Evolutionary conservation across 2,113 vertebrate species (phyloP), one percentile per base, ranked within the genome.

Genomic region (Heloderma charlesbogerti): DNA sequence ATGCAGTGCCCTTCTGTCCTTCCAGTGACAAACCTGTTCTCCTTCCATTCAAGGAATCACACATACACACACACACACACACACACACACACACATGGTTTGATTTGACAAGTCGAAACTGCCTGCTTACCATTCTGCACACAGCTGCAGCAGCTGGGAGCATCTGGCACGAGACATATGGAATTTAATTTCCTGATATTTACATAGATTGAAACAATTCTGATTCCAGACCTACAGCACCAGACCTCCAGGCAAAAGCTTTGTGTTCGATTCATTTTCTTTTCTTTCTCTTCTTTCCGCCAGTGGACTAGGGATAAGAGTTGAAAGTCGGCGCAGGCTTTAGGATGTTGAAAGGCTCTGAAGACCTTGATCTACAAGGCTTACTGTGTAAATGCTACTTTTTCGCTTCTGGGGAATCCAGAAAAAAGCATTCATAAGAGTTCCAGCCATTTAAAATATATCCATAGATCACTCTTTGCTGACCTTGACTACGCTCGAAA

Each of bases 121-220:
- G 92, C 95, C 96, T 95, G 51, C 92, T 97, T 93, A 94, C 97
- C 0, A 37, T 90, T 96, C 96, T 90, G 91, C 75, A 79, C 94
- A 94, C 96, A 96, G 95, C 96, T 97, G 96, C 92, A 95, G 95
- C 97, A 96, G 97, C 96, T 97, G 96, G 94, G 95, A 97, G 94
- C 96, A 97, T 97, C 96, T 97, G 97, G 96, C 94, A 92, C 34
- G 84, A 92, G 95, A 96, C 96, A 97, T 95, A 97, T 92, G 96
- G 97, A 97, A 97, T 97, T 96, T 97, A 97, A 97, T 97, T 97
- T 96, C 96, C 95, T 95, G 88, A 97, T 97, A 97, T 97, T 98
- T 97, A 97, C 97, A 97, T 97, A 97, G 96, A 97, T 97, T 96
- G 96, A 97, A 97, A 96, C 95, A 96, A 96, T 94, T 96, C 96